phyloP scores from a whole-genome alignment of 2,888 invertebrate genomes.

The Coleophora flavipennella region DNA sequence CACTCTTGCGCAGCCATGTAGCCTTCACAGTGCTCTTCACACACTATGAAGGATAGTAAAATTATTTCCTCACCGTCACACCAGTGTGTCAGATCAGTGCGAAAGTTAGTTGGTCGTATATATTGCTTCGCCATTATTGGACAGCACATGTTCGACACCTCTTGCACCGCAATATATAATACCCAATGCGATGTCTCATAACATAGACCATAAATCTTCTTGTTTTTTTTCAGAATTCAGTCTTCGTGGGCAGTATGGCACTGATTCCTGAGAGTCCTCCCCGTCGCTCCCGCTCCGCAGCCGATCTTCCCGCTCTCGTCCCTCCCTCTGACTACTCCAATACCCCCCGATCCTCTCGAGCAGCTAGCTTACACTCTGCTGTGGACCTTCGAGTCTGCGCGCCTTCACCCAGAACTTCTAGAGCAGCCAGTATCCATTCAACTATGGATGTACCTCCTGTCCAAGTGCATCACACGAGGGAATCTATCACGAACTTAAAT shows the following conservation, averaged over 20 bases:
- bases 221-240: slow-evolving; percentile 84
- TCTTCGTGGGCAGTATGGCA: slow-evolving; percentile 84
- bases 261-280: slow-evolving; percentile 79
- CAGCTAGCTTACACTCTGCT: slow-evolving; percentile 59
- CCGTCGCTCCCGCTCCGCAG: slow-evolving; percentile 85
- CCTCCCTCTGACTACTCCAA: slow-evolving; percentile 63
- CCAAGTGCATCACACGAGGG: slow-evolving; percentile 58
- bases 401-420: slow-evolving; percentile 52
- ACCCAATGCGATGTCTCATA: too few relatives aligned
- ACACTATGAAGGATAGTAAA: too few relatives aligned
- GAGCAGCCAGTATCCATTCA: slow-evolving; percentile 58
- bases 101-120: too few relatives aligned
- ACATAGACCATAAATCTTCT: too few relatives aligned
- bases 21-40: too few relatives aligned
- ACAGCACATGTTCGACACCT: too few relatives aligned
- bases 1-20: too few relatives aligned
- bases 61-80: too few relatives aligned
- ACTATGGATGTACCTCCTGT: slow-evolving; percentile 52
- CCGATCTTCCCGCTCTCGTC: slow-evolving; percentile 83
- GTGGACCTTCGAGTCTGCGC: slow-evolving; percentile 51
- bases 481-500: slow-evolving; percentile 46
- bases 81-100: too few relatives aligned
- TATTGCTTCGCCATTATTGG: too few relatives aligned
- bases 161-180: too few relatives aligned
- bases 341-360: slow-evolving; percentile 54